Evolutionary conservation across 1,140 invertebrate genomes (phyloP).

Genomic region (Plectrocnemia conspersa): DNA sequence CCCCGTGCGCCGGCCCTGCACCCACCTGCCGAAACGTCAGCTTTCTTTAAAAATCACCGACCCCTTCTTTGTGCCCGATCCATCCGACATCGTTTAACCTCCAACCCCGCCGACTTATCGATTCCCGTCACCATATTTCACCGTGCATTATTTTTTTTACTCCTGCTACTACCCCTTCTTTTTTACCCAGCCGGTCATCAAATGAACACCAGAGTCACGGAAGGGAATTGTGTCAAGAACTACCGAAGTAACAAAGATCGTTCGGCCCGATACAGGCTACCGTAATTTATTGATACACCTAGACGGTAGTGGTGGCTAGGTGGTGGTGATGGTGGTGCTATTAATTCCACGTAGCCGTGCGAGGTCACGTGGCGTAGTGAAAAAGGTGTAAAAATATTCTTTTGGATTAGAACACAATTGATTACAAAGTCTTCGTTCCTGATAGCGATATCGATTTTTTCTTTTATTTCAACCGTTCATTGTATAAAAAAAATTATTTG

Average conservation of each 20-base stretch:
- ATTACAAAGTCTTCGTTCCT: too few species aligned
- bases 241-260: constrained; percentile 23
- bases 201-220: constrained; percentile 33
- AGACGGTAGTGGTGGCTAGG: too few species aligned
- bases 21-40: constrained; percentile 7
- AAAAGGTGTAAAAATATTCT: too few species aligned
- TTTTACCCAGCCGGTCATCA: constrained; percentile 28
- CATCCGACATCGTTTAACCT: constrained; percentile 34
- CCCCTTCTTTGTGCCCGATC: constrained; percentile 21
- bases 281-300: constrained; percentile 21
- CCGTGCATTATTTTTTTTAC: constrained; percentile 20
- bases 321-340: too few species aligned
- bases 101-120: constrained; percentile 16
- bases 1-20: constrained; percentile 3
- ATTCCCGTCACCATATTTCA: constrained; percentile 21
- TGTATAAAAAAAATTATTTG: too few species aligned
- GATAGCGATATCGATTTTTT: too few species aligned
- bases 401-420: too few species aligned
- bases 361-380: too few species aligned
- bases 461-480: too few species aligned
- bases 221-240: constrained; percentile 32
- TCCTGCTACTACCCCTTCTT: constrained; percentile 16
- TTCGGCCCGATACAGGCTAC: constrained; percentile 24
- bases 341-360: constrained; percentile 6
- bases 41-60: constrained; percentile 11